These are phyloP conservation scores for Hoplias malabaricus DNA, from an alignment of 2,113 vertebrate genomes.

Conservation along the genomic window DNA sequence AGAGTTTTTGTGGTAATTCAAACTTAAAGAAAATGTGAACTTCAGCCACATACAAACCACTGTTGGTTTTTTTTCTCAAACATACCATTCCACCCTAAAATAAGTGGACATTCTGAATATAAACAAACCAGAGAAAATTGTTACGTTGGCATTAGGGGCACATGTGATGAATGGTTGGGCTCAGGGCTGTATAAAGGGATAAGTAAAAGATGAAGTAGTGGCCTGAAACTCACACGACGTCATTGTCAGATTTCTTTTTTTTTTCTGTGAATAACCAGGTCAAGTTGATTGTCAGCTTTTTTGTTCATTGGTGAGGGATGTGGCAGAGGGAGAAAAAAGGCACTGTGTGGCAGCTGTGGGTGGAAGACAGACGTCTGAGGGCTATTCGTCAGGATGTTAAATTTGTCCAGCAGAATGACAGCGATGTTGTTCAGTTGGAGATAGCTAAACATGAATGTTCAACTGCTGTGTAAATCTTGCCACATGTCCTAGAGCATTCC, in stretches of 20 bases:
- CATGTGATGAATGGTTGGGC: background rate
- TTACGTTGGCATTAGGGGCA: too few relatives aligned
- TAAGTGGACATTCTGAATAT: too few relatives aligned
- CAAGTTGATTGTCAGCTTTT: background rate
- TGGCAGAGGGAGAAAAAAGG: background rate
- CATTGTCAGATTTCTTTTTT: background rate
- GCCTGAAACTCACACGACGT: background rate
- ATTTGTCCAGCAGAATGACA: background rate
- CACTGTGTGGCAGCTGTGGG: background rate
- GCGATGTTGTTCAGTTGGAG: background rate
- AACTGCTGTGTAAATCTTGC: background rate
- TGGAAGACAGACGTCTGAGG: background rate
- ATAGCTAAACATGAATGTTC: background rate
- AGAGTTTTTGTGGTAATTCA: too few relatives aligned
- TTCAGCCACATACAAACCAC: too few relatives aligned
- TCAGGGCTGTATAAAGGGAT: background rate
- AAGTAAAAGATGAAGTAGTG: background rate
- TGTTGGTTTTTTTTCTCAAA: too few relatives aligned
- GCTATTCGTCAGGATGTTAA: background rate
- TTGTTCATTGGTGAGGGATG: background rate
- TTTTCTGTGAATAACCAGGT: background rate
- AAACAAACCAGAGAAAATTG: too few relatives aligned
- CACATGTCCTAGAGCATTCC: background rate
- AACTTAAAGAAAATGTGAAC: too few relatives aligned
- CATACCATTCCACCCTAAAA: too few relatives aligned